These are phyloP conservation scores for Babyrousa celebensis DNA, from an alignment of 2,797 vertebrate species.

Conservation along the genomic window DNA sequence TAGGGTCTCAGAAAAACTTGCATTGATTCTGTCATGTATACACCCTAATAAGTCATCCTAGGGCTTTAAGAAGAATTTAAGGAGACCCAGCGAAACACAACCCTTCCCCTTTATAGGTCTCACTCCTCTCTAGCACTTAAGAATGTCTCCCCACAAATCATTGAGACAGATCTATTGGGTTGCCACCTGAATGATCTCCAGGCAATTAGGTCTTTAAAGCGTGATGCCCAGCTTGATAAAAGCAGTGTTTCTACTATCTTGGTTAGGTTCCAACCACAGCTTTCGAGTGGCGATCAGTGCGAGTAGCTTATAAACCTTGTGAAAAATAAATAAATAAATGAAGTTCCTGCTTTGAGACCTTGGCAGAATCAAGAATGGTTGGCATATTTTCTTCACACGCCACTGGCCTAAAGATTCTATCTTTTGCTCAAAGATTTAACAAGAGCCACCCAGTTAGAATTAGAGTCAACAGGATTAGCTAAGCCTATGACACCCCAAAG, in stretches of 20 bases:
- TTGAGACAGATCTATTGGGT: fast-evolving
- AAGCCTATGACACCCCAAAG: conserved; percentile 72
- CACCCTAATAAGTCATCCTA: neutral
- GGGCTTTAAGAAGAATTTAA: conserved; percentile 32
- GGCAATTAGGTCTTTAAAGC: conserved; percentile 11
- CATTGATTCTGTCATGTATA: conserved; percentile 5
- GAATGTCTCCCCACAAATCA: neutral
- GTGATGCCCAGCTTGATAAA: neutral
- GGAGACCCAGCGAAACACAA: conserved; percentile 3
- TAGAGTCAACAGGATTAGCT: conserved; percentile 58
- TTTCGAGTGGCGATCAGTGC: neutral
- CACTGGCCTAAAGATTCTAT: conserved; percentile 55
- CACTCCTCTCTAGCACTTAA: neutral
- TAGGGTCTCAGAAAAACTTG: neutral
- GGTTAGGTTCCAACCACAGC: neutral
- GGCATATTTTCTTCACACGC: conserved; percentile 34
- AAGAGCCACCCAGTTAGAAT: conserved; percentile 65
- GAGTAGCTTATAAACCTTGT: conserved; percentile 2
- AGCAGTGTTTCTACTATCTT: neutral
- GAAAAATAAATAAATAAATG: conserved; percentile 51
- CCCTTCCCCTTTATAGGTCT: neutral
- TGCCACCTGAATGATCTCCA: neutral
- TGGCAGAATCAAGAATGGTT: conserved; percentile 9
- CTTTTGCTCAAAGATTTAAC: conserved; percentile 72
- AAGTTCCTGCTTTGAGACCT: conserved; percentile 41